Percentiles rank a stretch among this genome's conserved stretches.
Conservation (phyloP, 2,797 vertebrate genomes). For the Sparidentex hasta region DNA sequence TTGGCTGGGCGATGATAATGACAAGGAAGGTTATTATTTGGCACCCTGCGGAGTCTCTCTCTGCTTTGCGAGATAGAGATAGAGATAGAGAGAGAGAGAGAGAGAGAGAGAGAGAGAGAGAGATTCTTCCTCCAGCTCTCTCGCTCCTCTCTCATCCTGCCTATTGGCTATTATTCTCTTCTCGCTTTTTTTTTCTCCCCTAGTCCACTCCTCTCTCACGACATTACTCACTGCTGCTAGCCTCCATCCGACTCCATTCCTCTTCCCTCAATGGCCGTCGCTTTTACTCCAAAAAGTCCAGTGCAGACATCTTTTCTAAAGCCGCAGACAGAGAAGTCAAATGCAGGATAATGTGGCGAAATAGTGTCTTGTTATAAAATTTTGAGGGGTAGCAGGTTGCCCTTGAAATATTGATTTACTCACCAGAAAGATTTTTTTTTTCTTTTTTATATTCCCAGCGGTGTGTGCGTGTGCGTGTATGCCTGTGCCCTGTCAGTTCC, state of each 20-base stretch:
- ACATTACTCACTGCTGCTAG: slow-evolving; percentile 58
- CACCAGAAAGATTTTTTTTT: slow-evolving; percentile 24
- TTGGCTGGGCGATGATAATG: slow-evolving; percentile 74
- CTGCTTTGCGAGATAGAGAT: slow-evolving; percentile 17
- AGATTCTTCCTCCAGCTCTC: slow-evolving; percentile 49
- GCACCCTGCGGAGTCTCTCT: slow-evolving; percentile 71
- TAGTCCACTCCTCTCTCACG: slow-evolving; percentile 48
- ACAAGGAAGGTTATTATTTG: slow-evolving; percentile 81
- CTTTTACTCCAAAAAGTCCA: slow-evolving; percentile 4
- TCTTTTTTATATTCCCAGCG: slow-evolving; percentile 16
- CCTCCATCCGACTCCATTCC: slow-evolving; percentile 42
- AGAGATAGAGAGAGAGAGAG: slow-evolving; percentile 29
- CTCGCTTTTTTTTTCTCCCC: slow-evolving; percentile 29
- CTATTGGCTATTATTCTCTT: slow-evolving; percentile 72
- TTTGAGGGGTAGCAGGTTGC: slow-evolving; percentile 56
- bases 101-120: slow-evolving; percentile 35
- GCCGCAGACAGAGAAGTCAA: neutral
- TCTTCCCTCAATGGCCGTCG: slow-evolving; percentile 13
- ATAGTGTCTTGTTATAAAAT: slow-evolving; percentile 35
- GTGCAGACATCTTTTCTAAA: slow-evolving; percentile 20
- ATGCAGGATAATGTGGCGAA: slow-evolving; percentile 40
- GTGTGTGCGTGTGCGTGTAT: slow-evolving; percentile 26
- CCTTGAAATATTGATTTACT: slow-evolving; percentile 77
- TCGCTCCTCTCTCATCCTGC: slow-evolving; percentile 37
- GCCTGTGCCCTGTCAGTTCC: slow-evolving; percentile 69